Evolutionary conservation across 2,113 vertebrate species (phyloP).

Genomic region (Ptychochromis oligacanthus): DNA sequence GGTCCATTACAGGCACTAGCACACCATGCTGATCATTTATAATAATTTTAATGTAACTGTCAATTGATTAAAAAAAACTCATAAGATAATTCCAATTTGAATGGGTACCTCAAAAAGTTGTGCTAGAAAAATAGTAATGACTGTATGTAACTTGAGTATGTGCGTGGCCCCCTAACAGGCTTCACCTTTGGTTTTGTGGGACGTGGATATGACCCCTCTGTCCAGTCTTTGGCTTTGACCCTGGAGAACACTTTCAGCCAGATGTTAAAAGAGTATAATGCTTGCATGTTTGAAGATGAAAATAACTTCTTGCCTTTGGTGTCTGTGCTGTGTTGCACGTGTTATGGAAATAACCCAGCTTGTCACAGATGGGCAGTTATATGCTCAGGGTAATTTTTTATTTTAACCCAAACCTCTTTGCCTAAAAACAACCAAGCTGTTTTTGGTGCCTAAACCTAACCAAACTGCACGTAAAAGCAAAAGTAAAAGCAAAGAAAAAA

Average conservation of each 20-base stretch:
- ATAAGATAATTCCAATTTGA: too few relatives aligned
- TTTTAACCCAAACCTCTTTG: background rate
- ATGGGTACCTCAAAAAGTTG: background rate
- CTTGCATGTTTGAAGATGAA: background rate
- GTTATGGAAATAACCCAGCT: background rate
- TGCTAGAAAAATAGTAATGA: background rate
- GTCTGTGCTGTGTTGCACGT: background rate
- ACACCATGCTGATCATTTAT: too few relatives aligned
- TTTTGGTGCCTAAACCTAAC: background rate
- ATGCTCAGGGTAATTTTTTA: background rate
- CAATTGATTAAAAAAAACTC: background rate
- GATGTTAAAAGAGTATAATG: background rate
- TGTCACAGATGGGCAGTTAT: background rate
- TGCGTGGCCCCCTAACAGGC: background rate
- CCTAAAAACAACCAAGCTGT: background rate
- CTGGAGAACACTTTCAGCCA: background rate
- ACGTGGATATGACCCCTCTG: background rate
- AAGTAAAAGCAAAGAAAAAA: background rate
- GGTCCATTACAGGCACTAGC: background rate
- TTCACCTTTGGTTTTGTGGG: background rate
- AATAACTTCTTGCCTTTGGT: background rate
- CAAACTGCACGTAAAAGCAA: background rate
- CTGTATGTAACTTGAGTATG: background rate
- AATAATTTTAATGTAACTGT: background rate
- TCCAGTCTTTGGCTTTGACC: background rate